Base-by-base conservation (phyloP, 2,888 invertebrate species). In the Arctia plantaginis region DNA sequence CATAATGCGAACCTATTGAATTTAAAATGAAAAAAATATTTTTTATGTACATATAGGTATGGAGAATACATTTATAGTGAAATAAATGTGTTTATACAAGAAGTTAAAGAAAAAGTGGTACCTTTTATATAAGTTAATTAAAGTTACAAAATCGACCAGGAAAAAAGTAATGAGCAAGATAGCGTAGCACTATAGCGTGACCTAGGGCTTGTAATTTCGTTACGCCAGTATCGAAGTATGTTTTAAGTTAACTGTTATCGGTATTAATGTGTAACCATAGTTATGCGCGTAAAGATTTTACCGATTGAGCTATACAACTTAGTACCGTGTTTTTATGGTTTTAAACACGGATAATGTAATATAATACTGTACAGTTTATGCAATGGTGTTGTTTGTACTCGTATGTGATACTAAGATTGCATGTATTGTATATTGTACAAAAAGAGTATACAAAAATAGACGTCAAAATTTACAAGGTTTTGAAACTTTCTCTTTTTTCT, bases 231-330 rank as follows among this genome's bases (percentile, higher is more conserved):
- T 15, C 44, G 27, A 44, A 20, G 66, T 66, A 44, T 44, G 3
- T 27, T n/a, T 62, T 47, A 33, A 67, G 47, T 33, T 67, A 33
- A 67, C 18, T 67, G 27, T 30, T 67, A 44, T 20, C 30, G 27
- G 30, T 30, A 47, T 30, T 44, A 67, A 67, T 44, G 15, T 47
- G 30, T 67, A 67, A 33, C 23, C 44, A 47, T 20, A 47, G 66
- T 66, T 39, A 66, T n/a, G 66, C 6, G 33, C 67, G 47, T 67
- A 30, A 33, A 47, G 67, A 47, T 67, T 62, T 62, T 30, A 33
- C 13, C 30, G 33, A 67, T 67, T 7, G 66, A 66, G 6, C 66
- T 66, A 3, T 47, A 47, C 13, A 47, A 67, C 6, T 47, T 12
- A 67, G 47, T 47, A 67, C 18, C 18, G 67, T 23, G 18, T 47